phyloP scores from a whole-genome alignment of 2,797 vertebrate species.

The Semotilus atromaculatus region DNA sequence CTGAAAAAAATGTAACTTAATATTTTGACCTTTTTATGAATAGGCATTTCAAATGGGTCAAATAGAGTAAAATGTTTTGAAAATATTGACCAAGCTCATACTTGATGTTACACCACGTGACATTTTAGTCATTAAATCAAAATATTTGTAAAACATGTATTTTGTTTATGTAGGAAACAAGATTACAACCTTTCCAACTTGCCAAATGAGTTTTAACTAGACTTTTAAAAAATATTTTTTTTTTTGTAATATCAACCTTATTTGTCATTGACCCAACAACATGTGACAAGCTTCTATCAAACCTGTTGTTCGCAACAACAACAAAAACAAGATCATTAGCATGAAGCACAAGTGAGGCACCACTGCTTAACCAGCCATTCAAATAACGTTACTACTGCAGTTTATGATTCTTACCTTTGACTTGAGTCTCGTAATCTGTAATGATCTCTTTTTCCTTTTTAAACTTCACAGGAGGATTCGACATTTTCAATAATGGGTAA shows the following conservation, averaged over 20 bases:
- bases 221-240: neutral
- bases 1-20: neutral
- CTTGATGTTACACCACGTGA: neutral
- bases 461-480: constrained; percentile 85
- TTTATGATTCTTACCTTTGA: constrained; percentile 87
- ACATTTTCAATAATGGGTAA: constrained; percentile 81
- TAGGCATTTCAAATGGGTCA: neutral
- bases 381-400: constrained; percentile 5
- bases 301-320: too few species aligned
- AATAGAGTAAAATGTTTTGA: neutral
- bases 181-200: neutral
- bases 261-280: neutral
- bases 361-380: neutral
- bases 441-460: constrained; percentile 99
- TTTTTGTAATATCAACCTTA: neutral
- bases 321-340: neutral
- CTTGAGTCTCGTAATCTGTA: constrained; percentile 96
- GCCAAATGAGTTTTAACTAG: neutral
- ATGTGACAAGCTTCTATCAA: too few species aligned
- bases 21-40: neutral
- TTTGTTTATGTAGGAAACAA: neutral
- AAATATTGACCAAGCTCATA: neutral
- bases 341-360: constrained; percentile 16
- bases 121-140: neutral
- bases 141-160: neutral